phyloP scores from a whole-genome alignment of 2,888 invertebrate species.

The Andrena hattorfiana region DNA sequence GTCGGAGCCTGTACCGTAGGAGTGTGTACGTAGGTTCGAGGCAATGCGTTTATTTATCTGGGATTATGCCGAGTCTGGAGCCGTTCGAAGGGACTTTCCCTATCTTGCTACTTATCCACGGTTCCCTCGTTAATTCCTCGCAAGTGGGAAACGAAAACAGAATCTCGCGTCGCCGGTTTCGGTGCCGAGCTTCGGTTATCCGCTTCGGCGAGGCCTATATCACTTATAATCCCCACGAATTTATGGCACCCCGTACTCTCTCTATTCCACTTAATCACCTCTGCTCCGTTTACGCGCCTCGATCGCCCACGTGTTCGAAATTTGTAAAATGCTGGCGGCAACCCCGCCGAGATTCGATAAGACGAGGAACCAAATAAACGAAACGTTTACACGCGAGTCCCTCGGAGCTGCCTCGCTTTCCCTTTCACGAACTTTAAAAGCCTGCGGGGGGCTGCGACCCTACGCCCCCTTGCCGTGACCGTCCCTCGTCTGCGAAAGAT shows the following conservation, averaged over 20 bases:
- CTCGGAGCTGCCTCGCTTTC: conserved; percentile 40
- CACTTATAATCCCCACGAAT: conserved; percentile 4
- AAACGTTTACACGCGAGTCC: conserved; percentile 42
- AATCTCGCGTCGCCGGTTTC: background rate
- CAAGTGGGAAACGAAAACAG: conserved; percentile 12
- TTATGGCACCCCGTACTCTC: no score
- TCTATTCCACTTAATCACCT: no score
- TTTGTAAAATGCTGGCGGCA: conserved; percentile 1
- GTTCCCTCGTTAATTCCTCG: background rate
- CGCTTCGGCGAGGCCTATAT: background rate
- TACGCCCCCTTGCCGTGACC: conserved; percentile 45
- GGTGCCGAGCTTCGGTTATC: background rate
- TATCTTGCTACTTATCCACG: background rate
- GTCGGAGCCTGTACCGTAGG: background rate
- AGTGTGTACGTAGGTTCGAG: background rate
- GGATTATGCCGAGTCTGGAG: background rate
- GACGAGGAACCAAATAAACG: conserved; percentile 50
- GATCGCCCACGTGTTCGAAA: background rate
- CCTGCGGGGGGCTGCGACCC: conserved; percentile 30
- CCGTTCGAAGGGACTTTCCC: background rate
- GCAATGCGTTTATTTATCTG: conserved; percentile 18
- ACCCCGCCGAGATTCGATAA: conserved; percentile 31
- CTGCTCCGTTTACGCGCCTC: background rate
- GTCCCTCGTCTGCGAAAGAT: conserved; percentile 64
- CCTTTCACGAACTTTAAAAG: conserved; percentile 56